These are phyloP conservation scores for Drosophila helvetica DNA, from an alignment of 2,888 invertebrate species.

Conservation along the genomic window DNA sequence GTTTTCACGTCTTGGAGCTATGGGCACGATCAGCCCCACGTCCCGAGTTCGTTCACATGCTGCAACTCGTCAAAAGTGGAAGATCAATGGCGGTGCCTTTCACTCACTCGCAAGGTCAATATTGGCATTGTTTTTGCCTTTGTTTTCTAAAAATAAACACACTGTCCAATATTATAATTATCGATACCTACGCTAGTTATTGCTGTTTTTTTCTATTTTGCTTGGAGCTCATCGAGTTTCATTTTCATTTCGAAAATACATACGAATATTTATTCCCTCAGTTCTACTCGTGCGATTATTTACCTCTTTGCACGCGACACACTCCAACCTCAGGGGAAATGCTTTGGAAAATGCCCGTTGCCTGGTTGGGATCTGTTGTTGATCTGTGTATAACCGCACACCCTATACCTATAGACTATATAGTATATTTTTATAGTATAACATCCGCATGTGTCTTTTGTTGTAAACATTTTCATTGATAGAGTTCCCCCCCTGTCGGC, in stretches of 20 bases:
- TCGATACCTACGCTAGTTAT: slow-evolving; percentile 8
- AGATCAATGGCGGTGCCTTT: slow-evolving; percentile 42
- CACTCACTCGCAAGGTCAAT: slow-evolving; percentile 45
- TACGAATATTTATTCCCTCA: neutral
- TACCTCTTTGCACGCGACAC: slow-evolving; percentile 35
- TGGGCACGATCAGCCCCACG: slow-evolving; percentile 20
- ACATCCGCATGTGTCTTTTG: slow-evolving; percentile 13
- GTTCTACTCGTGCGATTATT: slow-evolving; percentile 7
- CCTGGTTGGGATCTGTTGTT: slow-evolving; percentile 14
- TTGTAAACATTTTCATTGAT: slow-evolving; percentile 29
- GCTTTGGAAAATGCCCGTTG: neutral
- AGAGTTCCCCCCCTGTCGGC: slow-evolving; percentile 7
- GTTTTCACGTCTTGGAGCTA: slow-evolving; percentile 29
- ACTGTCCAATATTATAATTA: slow-evolving; percentile 40
- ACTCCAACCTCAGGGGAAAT: slow-evolving; percentile 13
- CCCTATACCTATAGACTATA: slow-evolving; percentile 1
- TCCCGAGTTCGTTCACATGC: slow-evolving; percentile 40
- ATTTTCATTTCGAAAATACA: neutral
- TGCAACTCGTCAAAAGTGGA: slow-evolving; percentile 13
- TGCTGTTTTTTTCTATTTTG: too few species aligned
- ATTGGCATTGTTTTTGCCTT: slow-evolving; percentile 29
- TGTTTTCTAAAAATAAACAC: slow-evolving; percentile 34
- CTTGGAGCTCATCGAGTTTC: neutral
- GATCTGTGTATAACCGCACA: slow-evolving; percentile 18
- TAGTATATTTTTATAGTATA: slow-evolving; percentile 2